Evolutionary conservation across 2,888 invertebrate species (phyloP).

Genomic region (Drosophila hamatofila): DNA sequence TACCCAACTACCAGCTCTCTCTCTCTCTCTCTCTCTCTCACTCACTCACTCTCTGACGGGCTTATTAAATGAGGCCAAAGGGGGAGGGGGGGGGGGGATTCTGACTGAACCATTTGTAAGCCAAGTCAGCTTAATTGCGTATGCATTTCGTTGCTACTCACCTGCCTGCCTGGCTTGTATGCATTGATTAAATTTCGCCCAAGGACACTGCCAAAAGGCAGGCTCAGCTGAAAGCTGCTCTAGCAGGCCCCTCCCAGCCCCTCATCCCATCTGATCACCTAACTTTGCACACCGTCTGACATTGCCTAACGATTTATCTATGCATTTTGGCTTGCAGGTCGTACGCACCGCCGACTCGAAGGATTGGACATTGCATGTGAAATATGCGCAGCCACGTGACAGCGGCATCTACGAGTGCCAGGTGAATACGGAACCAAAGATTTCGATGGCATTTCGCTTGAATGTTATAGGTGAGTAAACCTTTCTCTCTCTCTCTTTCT

Average conservation of each 20-base stretch:
- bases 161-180: constrained; percentile 51
- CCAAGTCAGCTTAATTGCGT: constrained; percentile 74
- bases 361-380: constrained; percentile 95
- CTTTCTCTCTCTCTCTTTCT: too few species aligned
- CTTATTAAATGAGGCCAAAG: constrained; percentile 72
- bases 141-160: constrained; percentile 61
- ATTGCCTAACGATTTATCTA: constrained; percentile 58
- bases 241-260: background rate
- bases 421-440: constrained; percentile 93
- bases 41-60: constrained; percentile 3
- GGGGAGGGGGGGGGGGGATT: constrained; percentile 1
- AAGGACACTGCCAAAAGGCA: constrained; percentile 40
- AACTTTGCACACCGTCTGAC: background rate
- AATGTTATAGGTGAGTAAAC: constrained; percentile 90
- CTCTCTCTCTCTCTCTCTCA: background rate
- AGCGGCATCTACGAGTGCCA: constrained; percentile 89
- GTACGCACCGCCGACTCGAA: constrained; percentile 90
- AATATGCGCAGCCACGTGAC: constrained; percentile 94
- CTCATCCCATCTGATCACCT: background rate
- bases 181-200: constrained; percentile 77
- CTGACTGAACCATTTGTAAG: constrained; percentile 58
- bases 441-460: constrained; percentile 93
- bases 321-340: constrained; percentile 75
- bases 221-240: constrained; percentile 1
- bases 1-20: background rate